Percentiles rank a stretch among this genome's conserved stretches.
phyloP scores from a whole-genome alignment of 2,113 vertebrate species.

The Eulacestoma nigropectus region DNA sequence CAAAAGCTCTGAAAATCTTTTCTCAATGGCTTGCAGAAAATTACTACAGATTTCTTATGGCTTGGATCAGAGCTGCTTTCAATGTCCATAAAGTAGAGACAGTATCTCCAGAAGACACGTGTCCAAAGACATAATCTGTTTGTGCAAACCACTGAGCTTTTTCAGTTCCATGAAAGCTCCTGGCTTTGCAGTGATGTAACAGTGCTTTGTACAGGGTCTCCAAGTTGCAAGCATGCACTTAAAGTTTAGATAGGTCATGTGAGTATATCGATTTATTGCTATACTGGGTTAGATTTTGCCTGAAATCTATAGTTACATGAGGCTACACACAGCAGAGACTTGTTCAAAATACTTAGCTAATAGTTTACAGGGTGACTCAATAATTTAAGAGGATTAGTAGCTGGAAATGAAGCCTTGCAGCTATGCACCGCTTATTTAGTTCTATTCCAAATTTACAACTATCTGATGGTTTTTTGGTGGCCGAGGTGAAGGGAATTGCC shows the following conservation, averaged over 20 bases:
- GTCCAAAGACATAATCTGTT: background rate
- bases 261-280: background rate
- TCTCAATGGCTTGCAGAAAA: background rate
- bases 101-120: background rate
- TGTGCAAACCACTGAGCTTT: background rate
- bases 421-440: slow-evolving; percentile 21
- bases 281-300: background rate
- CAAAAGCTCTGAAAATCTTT: slow-evolving; percentile 23
- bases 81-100: background rate
- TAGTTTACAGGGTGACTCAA: slow-evolving; percentile 39
- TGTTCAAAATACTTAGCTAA: slow-evolving; percentile 45
- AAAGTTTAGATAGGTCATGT: background rate
- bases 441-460: slow-evolving; percentile 42
- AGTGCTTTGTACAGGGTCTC: background rate
- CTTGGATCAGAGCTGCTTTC: background rate
- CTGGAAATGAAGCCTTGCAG: slow-evolving; percentile 44
- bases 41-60: background rate
- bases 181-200: background rate
- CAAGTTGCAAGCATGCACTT: background rate
- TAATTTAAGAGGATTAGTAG: slow-evolving; percentile 61
- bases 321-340: background rate
- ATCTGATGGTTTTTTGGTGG: slow-evolving; percentile 33
- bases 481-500: slow-evolving; percentile 24
- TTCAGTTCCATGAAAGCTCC: background rate
- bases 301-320: background rate